phyloP scores from a whole-genome alignment of 2,113 vertebrate genomes.

The Notothenia coriiceps region DNA sequence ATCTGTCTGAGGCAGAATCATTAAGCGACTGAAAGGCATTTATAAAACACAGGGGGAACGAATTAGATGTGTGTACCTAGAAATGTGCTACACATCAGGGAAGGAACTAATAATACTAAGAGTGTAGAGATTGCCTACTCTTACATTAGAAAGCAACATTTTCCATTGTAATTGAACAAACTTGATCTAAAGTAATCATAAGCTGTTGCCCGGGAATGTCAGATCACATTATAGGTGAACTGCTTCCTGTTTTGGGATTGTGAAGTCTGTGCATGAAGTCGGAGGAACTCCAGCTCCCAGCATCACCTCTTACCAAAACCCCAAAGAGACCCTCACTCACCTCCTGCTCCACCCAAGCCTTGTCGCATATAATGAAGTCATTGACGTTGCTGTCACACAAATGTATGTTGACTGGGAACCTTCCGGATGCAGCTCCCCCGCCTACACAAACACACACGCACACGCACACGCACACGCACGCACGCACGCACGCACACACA shows the following conservation, averaged over 20 bases:
- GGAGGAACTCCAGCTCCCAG: slow-evolving; percentile 39
- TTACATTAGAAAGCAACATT: not conserved
- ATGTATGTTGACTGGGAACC: slow-evolving; percentile 82
- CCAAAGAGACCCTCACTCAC: slow-evolving; percentile 51
- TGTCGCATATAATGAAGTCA: slow-evolving; percentile 77
- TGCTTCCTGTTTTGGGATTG: slow-evolving; percentile 16
- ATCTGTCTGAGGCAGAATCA: not conserved
- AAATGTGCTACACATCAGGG: not conserved
- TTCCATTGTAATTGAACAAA: not conserved
- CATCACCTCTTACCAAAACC: slow-evolving; percentile 39
- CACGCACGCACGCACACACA: slow-evolving; percentile 10
- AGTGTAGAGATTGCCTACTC: not conserved
- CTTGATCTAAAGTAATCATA: not conserved
- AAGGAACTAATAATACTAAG: not conserved
- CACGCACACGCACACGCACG: no score
- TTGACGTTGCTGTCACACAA: slow-evolving; percentile 73
- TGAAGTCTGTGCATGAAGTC: slow-evolving; percentile 6
- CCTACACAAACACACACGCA: not conserved
- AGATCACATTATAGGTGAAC: slow-evolving; percentile 32
- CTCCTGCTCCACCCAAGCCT: slow-evolving; percentile 49
- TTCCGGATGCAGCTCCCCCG: slow-evolving; percentile 70
- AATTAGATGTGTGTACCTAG: not conserved
- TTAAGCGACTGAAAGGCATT: not conserved
- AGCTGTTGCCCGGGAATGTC: slow-evolving; percentile 1
- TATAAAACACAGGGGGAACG: no score